These are phyloP conservation scores for Parauchenoglanis punctatus DNA, from an alignment of 2,797 vertebrate species.

Conservation along the genomic window DNA sequence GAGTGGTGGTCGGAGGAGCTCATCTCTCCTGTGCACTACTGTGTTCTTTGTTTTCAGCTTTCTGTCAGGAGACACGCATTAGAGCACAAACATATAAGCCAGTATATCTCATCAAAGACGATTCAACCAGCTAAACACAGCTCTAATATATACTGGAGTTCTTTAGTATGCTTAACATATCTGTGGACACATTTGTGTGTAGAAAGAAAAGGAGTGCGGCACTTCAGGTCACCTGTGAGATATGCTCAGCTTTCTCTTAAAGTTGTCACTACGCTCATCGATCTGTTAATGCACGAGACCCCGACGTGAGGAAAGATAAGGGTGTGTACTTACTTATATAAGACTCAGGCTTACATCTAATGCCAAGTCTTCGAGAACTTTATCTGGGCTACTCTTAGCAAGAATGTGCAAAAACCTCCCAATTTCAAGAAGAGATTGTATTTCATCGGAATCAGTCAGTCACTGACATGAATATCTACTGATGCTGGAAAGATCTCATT, in stretches of 20 bases:
- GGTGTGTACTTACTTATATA: background rate
- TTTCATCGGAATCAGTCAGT: background rate
- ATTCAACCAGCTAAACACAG: background rate
- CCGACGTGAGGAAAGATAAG: background rate
- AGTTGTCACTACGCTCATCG: background rate
- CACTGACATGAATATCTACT: background rate
- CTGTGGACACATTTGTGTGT: background rate
- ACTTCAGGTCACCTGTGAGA: constrained; percentile 7
- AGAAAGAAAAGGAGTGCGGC: background rate
- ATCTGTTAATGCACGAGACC: background rate
- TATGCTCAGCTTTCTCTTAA: constrained; percentile 21
- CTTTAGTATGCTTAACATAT: background rate
- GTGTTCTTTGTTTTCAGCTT: constrained; percentile 68
- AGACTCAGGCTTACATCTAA: constrained; percentile 4
- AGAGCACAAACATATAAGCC: background rate
- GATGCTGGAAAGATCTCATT: constrained; percentile 38
- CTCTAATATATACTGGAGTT: background rate
- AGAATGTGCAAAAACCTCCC: background rate
- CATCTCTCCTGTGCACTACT: constrained; percentile 60
- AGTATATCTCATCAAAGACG: background rate
- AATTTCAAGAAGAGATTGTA: no score
- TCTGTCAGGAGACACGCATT: constrained; percentile 51
- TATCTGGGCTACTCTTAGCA: background rate
- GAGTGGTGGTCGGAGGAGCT: constrained; percentile 60
- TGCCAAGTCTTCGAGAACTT: background rate